These are phyloP conservation scores for Tinamus major DNA, from an alignment of 2,797 vertebrate genomes.

Conservation along the genomic window DNA sequence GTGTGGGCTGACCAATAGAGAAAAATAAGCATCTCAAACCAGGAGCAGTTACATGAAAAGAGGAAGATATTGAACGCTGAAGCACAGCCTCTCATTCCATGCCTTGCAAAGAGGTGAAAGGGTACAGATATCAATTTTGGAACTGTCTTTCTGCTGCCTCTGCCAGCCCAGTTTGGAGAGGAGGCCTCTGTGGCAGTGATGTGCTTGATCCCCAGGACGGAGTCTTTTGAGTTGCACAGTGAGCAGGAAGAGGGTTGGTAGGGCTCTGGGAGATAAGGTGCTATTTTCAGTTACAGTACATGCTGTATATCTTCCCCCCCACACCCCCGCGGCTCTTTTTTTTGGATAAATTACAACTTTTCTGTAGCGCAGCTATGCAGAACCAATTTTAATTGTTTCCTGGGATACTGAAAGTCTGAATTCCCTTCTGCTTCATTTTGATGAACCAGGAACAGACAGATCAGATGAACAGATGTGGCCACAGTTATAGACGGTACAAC, in stretches of 20 bases:
- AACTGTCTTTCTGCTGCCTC: neutral
- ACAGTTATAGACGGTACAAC: neutral
- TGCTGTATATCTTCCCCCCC: neutral
- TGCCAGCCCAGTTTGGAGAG: neutral
- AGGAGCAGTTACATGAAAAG: neutral
- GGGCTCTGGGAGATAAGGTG: neutral
- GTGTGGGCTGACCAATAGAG: neutral
- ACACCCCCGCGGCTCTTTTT: neutral
- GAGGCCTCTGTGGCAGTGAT: neutral
- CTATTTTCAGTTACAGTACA: neutral
- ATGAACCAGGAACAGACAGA: neutral
- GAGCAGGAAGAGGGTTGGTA: neutral
- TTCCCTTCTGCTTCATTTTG: neutral
- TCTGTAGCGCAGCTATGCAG: neutral
- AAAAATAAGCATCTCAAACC: neutral
- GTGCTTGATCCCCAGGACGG: neutral
- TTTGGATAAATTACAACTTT: neutral
- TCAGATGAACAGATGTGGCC: neutral
- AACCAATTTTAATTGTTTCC: neutral
- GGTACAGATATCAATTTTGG: neutral
- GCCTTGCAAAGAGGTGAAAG: neutral
- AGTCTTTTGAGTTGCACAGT: neutral
- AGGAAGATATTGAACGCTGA: neutral
- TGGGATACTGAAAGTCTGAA: neutral
- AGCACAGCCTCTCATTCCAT: neutral